A percentile compares a stretch with the other conserved stretches of the same genome.
Conservation (phyloP, 1,140 invertebrate species). For the Bombus waltoni region DNA sequence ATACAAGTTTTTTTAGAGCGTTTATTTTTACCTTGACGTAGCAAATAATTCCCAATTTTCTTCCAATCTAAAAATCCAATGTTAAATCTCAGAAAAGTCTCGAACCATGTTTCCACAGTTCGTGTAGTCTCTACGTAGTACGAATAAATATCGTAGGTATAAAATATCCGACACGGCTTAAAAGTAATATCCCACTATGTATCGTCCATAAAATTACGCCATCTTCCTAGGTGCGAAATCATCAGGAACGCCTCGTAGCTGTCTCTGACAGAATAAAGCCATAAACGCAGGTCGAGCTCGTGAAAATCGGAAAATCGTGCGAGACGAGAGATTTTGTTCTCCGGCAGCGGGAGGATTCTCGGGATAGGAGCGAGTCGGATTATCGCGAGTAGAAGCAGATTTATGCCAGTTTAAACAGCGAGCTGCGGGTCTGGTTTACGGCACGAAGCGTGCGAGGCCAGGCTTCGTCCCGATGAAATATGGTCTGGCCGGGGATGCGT, state of each 20-base stretch:
- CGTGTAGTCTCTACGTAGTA: no score
- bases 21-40: no score
- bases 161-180: neutral
- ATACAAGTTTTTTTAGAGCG: no score
- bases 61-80: no score
- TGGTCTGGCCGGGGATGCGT: slow-evolving; percentile 41
- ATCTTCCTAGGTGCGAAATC: neutral
- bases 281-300: neutral
- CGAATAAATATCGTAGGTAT: no score
- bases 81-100: no score
- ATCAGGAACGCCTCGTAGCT: neutral
- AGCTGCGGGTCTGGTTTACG: slow-evolving; percentile 66
- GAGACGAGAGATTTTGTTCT: neutral
- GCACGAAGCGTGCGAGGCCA: slow-evolving; percentile 42
- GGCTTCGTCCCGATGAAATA: slow-evolving; percentile 69
- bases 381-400: slow-evolving; percentile 65
- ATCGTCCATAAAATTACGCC: neutral
- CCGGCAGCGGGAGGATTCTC: neutral
- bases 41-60: no score
- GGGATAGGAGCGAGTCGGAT: slow-evolving; percentile 39
- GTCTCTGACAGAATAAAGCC: no score
- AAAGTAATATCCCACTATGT: neutral
- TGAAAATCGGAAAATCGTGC: slow-evolving; percentile 14
- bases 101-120: accelerated
- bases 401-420: slow-evolving; percentile 72